Base-by-base conservation (phyloP, 2,888 invertebrate genomes). In the Ormyrus thymus region DNA sequence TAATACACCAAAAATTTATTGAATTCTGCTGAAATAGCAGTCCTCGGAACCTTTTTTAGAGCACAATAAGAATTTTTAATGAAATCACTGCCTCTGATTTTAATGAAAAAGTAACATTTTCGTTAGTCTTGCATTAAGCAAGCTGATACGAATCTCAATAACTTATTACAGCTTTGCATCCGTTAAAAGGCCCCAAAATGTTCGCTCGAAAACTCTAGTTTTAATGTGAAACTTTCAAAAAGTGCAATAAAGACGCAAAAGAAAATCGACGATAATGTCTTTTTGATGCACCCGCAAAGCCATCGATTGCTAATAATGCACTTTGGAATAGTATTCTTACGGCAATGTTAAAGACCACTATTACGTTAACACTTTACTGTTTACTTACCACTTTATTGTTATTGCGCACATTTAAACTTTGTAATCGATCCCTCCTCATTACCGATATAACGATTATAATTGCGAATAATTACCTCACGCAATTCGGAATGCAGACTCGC, bases 81-180 rank as follows among this genome's bases (percentile, higher is more conserved):
- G 7, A 6, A 61, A 61, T 2, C 11, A 10, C 9, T 61, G 6
- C 2, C 1, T 7, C 8, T 7, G 6, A n/a, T n/a, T 29, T 48
- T 64, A 64, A 64, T 64, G 62, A 48, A 64, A 64, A 64, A 15
- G 11, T 7, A 64, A 64, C 13, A 64, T 48, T 64, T 62, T 46
- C 13, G 13, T 45, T 64, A 48, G 13, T 48, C 48, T 48, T 48
- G 7, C 46, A 64, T 46, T 48, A n/a, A 45, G 10, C n/a, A 15
- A 15, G 58, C 11, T 29, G 48, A 55, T 10, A 7, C n/a, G 29
- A 55, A 55, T 55, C 48, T 64, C 62, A n/a, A 48, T 64, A 64
- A 48, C 13, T 48, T 7, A 50, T 45, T 61, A 43, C 29, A 61
- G 29, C 29, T 29, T 29, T 29, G 29, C 29, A 29, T 29, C 29